Percentiles rank a stretch among this genome's conserved stretches.
Evolutionary conservation across 2,797 vertebrate species (phyloP).

Genomic region (Staurois parvus): DNA sequence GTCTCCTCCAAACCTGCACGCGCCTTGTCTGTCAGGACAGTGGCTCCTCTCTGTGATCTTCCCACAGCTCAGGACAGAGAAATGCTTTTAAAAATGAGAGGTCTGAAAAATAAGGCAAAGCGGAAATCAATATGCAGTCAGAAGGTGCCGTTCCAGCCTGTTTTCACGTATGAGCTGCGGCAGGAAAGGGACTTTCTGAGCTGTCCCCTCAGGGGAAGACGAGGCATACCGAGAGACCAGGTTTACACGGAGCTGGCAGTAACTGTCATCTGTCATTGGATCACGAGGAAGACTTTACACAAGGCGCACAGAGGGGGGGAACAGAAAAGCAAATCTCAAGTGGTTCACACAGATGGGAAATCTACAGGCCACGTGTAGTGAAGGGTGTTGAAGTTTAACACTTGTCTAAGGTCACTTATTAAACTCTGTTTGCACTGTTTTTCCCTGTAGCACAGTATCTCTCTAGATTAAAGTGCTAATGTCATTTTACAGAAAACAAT

Average conservation of each 20-base stretch:
- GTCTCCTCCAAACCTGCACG: background rate
- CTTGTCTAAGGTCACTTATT: slow-evolving; percentile 2
- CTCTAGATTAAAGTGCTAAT: background rate
- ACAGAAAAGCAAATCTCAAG: slow-evolving; percentile 23
- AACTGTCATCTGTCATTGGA: slow-evolving; percentile 57
- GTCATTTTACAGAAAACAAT: no score
- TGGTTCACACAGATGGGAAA: background rate
- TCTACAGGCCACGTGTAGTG: background rate
- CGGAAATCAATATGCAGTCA: slow-evolving; percentile 66
- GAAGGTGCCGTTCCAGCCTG: slow-evolving; percentile 58
- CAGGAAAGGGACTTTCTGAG: background rate
- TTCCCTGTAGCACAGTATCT: background rate
- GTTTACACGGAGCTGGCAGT: slow-evolving; percentile 46
- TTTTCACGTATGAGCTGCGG: slow-evolving; percentile 37
- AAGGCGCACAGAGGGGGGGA: slow-evolving; percentile 14
- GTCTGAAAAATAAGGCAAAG: slow-evolving; percentile 61
- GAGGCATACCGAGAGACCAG: slow-evolving; percentile 32
- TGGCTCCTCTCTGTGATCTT: slow-evolving; percentile 23
- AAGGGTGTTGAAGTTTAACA: background rate
- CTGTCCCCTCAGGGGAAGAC: background rate
- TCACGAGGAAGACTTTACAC: slow-evolving; percentile 41
- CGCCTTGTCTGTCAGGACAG: slow-evolving; percentile 4
- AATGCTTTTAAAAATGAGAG: slow-evolving; percentile 48
- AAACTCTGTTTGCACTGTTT: background rate
- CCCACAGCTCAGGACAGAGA: slow-evolving; percentile 27